A percentile compares a stretch with the other conserved stretches of the same genome.
These are phyloP conservation scores for Ashinkailepas kermadecensis DNA, from an alignment of 2,888 invertebrate genomes.

Conservation along the genomic window DNA sequence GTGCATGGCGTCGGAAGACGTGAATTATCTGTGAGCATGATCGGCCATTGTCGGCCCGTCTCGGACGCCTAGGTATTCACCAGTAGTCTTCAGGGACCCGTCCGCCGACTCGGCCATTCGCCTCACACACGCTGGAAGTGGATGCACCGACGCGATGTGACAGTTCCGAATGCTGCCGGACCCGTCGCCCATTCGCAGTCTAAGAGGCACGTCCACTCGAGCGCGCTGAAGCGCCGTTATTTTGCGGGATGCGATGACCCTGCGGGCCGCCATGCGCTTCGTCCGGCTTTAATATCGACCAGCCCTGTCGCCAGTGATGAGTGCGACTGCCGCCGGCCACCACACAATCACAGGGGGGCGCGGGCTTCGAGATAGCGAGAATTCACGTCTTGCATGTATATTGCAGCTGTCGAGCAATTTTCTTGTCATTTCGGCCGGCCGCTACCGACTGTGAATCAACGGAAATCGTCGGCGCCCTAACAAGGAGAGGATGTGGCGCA, in stretches of 20 bases:
- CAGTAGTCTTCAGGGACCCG: neutral
- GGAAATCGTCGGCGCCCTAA: neutral
- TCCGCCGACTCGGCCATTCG: neutral
- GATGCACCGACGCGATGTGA: neutral
- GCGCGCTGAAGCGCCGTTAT: neutral
- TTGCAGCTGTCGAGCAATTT: conserved; percentile 2
- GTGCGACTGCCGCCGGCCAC: neutral
- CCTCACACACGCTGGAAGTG: neutral
- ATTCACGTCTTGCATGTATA: neutral
- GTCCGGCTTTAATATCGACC: neutral
- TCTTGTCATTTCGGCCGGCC: conserved; percentile 7
- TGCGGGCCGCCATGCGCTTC: neutral
- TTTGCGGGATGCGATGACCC: neutral
- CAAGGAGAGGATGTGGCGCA: conserved; percentile 13
- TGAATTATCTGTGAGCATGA: no score
- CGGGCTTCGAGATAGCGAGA: neutral
- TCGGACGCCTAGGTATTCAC: no score
- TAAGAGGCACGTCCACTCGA: no score
- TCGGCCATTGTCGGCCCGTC: no score
- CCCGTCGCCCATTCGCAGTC: neutral
- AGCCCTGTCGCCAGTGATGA: neutral
- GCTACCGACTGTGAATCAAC: conserved; percentile 1
- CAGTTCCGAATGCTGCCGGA: neutral
- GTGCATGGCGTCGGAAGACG: no score
- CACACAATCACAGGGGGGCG: neutral